phyloP scores from a whole-genome alignment of 2,888 invertebrate species.

The Synergus laeviventris region DNA sequence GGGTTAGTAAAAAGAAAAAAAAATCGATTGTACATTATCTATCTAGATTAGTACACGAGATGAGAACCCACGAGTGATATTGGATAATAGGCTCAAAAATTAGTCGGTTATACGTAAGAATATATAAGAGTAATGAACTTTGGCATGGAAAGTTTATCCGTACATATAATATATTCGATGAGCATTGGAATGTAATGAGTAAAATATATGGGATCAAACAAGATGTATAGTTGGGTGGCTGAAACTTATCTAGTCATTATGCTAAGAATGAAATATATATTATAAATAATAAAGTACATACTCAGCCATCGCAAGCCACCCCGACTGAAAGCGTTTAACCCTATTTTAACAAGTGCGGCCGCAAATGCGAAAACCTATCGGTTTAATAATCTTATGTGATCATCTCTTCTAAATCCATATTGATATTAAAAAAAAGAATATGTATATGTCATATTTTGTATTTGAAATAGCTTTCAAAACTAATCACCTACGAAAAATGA shows the following conservation, averaged over 20 bases:
- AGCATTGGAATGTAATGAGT: constrained; percentile 62
- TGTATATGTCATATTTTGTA: constrained; percentile 42
- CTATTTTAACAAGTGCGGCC: constrained; percentile 64
- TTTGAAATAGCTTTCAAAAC: constrained; percentile 40
- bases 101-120: constrained; percentile 38
- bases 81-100: constrained; percentile 41
- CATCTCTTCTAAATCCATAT: constrained; percentile 52
- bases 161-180: constrained; percentile 58
- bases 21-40: constrained; percentile 43
- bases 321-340: constrained; percentile 67
- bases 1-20: constrained; percentile 21
- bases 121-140: constrained; percentile 58
- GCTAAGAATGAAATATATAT: constrained; percentile 63
- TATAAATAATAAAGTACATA: constrained; percentile 59
- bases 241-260: constrained; percentile 74
- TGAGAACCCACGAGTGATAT: constrained; percentile 27
- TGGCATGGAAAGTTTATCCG: constrained; percentile 66
- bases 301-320: constrained; percentile 69
- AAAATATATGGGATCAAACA: constrained; percentile 73
- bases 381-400: constrained; percentile 59
- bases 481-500: not conserved
- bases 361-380: constrained; percentile 55
- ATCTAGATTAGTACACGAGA: constrained; percentile 28
- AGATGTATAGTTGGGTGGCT: constrained; percentile 70
- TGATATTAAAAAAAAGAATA: constrained; percentile 34